Conservation (phyloP, 2,797 vertebrate species). For the Channallabes apus region DNA sequence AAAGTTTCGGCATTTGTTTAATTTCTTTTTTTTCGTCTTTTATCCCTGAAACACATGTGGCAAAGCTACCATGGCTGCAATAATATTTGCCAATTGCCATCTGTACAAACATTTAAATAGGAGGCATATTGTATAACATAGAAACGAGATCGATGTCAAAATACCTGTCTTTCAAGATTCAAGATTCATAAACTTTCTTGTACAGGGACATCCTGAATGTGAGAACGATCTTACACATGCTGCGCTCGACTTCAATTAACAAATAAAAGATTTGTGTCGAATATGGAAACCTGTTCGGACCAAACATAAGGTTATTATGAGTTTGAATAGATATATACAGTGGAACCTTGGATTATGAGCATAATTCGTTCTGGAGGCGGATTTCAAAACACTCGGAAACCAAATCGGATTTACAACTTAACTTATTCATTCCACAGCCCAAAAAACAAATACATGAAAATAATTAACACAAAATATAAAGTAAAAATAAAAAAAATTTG, state of each 20-base stretch:
- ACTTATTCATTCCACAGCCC: too few species aligned
- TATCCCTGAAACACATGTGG: not conserved
- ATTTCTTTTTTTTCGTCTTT: not conserved
- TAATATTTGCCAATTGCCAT: not conserved
- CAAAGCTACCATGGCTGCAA: not conserved
- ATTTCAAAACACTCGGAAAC: too few species aligned
- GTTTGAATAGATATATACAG: too few species aligned
- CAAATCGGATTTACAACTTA: too few species aligned
- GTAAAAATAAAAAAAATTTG: too few species aligned
- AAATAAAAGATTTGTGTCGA: not conserved
- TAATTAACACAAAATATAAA: too few species aligned
- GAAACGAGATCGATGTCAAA: not conserved
- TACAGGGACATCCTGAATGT: not conserved
- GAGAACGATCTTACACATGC: not conserved
- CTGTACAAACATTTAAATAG: not conserved
- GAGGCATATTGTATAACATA: not conserved
- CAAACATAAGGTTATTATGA: too few species aligned
- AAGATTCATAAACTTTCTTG: not conserved
- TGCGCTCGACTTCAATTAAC: not conserved
- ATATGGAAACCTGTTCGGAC: too few species aligned
- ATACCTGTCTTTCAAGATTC: not conserved
- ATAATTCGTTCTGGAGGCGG: too few species aligned
- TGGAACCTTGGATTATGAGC: too few species aligned
- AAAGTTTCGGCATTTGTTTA: not conserved
- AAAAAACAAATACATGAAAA: too few species aligned